Evolutionary conservation across 2,888 invertebrate genomes (phyloP), one percentile per base, ranked within the genome.

Genomic region (Drosophila mimetica): DNA sequence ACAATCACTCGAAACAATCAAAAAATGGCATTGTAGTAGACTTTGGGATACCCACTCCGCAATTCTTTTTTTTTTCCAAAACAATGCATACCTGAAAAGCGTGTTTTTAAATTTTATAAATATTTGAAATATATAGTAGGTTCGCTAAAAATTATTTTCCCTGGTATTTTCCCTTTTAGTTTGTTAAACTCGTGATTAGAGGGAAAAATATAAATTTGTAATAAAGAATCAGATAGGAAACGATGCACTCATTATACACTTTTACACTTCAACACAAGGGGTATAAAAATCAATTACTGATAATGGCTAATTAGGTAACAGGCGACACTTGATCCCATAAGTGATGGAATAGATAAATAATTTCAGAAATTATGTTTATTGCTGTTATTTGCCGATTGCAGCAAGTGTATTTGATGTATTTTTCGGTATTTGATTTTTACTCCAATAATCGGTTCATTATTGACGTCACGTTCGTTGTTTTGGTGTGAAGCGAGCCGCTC

Each of bases 301-400:
- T 64, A 64, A 65, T n/a, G 9, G 34, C 13, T 39, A 64, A 41
- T 65, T 64, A 42, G 65, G 52, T 64, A 65, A 63, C 63, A n/a
- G 46, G 46, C 25, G 46, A 39, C 34, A 20, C 14, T 44, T 32
- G 32, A 65, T 52, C 30, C 30, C 13, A 18, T 11, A 30, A n/a
- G 30, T 39, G 37, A 61, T 16, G 30, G 44, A 46, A 61, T 46
- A 5, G 44, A 30, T 61, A 39, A 60, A 30, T 46, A 25, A 60
- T 44, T 36, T 28, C 28, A 13, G 13, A 60, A 60, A 28, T 60
- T 2, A 60, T 14, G 14, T 60, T 44, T 13, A 60, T 44, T 32
- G 13, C n/a, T 36, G 60, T 60, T 14, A 16, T 20, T 13, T 13
- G 34, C 18, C 32, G 41, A 58, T 34, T n/a, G 9, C 13, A 51